Evolutionary conservation across 30 jellyfish, hydroid and myxozoan species (phyloP), one percentile per base, ranked within the genome.

Genomic region (Calvadosia cruxmelitensis): DNA sequence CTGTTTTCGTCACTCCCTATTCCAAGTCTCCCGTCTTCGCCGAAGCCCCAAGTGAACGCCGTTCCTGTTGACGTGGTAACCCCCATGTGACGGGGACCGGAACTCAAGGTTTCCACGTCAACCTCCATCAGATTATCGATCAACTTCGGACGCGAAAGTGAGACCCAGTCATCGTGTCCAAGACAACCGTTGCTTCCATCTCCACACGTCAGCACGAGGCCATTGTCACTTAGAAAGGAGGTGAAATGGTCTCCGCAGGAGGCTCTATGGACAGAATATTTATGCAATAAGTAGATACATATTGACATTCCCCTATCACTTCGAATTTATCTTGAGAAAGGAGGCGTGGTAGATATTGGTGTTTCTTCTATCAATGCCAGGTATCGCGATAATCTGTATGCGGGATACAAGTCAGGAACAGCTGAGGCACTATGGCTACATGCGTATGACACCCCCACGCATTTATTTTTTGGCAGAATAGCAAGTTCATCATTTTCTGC

Each of bases 31-130:
- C 96, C 96, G 49, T 75, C 93, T n/a, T 74, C 92, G 3, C 92
- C 96, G n/a, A 77, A 48, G 2, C 96, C 96, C 96, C 96, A 86
- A 12, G 96, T 79, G 49, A 67, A 86, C 2, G 86, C 96, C 12
- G 70, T 49, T 16, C 96, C 96, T 28, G 79, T 93, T 0, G 96
- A 79, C 0, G 96, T 73, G 3, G 96, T 86, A 0, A 81, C 81
- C 5, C 93, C 96, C 10, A 73, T 52, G 79, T 86, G 96, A 29
- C 78, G 82, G 15, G 82, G 12, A 7, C 96, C 96, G 63, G 92
- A 52, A 66, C 83, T 69, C 52, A 86, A 78, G 15, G 96, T 76
- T 5, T 71, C 84, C 68, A 86, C 69, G 72, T 86, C 90, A 20
- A 82, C 75, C 26, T 93, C 79, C 69, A 86, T 50, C 32, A 86